Conservation (phyloP, 2,113 vertebrate species). For the Notechis scutatus region DNA sequence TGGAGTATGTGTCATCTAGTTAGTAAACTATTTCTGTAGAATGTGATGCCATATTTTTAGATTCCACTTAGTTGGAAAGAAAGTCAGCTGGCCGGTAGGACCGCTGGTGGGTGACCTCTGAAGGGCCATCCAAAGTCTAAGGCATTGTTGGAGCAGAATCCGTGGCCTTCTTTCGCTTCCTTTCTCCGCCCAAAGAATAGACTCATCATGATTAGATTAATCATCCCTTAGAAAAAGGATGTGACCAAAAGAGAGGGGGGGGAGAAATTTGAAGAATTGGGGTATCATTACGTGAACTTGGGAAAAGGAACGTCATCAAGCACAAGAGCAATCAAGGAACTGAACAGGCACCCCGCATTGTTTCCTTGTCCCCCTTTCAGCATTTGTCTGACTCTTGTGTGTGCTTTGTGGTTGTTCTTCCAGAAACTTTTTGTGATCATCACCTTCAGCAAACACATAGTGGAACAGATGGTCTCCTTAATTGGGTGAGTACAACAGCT, state of each 20-base stretch:
- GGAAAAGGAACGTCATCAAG: constrained; percentile 22
- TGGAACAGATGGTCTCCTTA: constrained; percentile 92
- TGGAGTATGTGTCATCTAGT: neutral
- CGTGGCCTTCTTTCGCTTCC: neutral
- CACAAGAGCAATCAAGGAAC: neutral
- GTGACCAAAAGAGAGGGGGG: neutral
- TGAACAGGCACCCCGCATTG: neutral
- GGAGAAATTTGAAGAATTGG: neutral
- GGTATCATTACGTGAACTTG: neutral
- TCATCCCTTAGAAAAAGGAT: neutral
- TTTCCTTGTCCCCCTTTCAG: constrained; percentile 32
- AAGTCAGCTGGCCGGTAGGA: no score
- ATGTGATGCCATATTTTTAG: neutral
- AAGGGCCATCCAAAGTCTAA: neutral
- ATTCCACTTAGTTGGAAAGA: neutral
- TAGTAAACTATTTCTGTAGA: neutral
- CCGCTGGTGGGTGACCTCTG: neutral
- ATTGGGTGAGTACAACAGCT: constrained; percentile 83
- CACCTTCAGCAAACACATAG: constrained; percentile 91
- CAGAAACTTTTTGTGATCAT: constrained; percentile 94
- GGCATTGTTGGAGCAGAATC: neutral
- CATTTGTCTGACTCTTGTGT: constrained; percentile 28
- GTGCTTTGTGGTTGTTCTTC: constrained; percentile 67
- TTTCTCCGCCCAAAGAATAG: neutral
- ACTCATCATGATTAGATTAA: neutral